A percentile compares a stretch with the other conserved stretches of the same genome.
Evolutionary conservation across 1,140 invertebrate genomes (phyloP).

Genomic region (Cepaea nemoralis): DNA sequence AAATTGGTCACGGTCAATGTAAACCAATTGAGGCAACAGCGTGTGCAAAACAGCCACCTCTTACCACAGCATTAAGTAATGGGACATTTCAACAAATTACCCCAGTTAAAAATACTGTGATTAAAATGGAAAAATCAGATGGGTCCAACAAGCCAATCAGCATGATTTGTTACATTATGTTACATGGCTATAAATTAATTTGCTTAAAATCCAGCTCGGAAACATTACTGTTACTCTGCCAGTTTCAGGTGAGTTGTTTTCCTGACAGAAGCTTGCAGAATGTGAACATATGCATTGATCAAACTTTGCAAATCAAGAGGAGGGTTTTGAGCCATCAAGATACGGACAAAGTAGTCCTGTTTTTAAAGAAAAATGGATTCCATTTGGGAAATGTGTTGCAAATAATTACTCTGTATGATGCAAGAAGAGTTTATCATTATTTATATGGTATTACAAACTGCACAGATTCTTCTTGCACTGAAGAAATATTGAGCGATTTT

Average conservation of each 20-base stretch:
- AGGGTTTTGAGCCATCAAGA: conserved; percentile 25
- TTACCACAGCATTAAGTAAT: not conserved
- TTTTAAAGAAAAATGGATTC: conserved; percentile 25
- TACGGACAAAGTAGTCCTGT: not conserved
- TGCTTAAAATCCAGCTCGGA: not conserved
- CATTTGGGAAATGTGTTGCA: not conserved
- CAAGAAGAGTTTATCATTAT: conserved; percentile 27
- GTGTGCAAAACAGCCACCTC: not conserved
- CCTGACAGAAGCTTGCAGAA: conserved; percentile 12
- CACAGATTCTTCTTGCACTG: not conserved
- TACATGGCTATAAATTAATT: conserved; percentile 29
- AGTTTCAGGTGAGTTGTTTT: conserved; percentile 30
- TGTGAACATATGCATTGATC: conserved; percentile 25
- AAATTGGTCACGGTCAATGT: not conserved
- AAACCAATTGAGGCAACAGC: not conserved
- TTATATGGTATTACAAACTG: conserved; percentile 21
- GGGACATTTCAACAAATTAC: not conserved
- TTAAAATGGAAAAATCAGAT: not conserved
- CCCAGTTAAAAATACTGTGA: not conserved
- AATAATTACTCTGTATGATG: conserved; percentile 27
- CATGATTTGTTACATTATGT: not conserved
- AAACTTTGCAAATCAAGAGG: conserved; percentile 22
- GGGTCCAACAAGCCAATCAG: not conserved
- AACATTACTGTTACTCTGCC: not conserved
- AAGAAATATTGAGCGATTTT: not conserved